Evolutionary conservation across 2,888 invertebrate genomes (phyloP), one percentile per base, ranked within the genome.

Genomic region (Acrobasis consociella): DNA sequence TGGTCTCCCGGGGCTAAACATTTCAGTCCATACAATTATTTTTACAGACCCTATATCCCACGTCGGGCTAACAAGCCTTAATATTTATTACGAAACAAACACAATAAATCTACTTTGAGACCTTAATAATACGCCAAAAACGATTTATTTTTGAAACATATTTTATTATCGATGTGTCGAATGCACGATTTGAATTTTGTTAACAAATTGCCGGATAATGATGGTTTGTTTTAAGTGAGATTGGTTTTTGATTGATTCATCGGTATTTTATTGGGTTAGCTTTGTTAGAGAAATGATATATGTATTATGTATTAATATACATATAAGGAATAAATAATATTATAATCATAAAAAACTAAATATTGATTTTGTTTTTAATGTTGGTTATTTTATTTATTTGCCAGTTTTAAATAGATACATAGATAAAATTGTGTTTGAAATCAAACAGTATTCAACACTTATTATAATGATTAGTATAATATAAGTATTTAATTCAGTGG

Each of bases 21-120:
- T 62, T 65, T 63, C 49, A 68, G 64, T 55, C 64, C 49, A 53
- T 64, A 52, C 64, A 64, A 68, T 68, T 66, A 58, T 53, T 58
- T 64, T 64, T 64, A 64, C 49, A 38, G 61, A 52, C 38, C 64
- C 58, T 22, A 64, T 53, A 55, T 49, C 58, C 49, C 58, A 37
- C 38, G 52, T 58, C 58, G 46, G 1, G 39, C 62, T 49, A 61
- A 64, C 60, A 58, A 58, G 52, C 42, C 42, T 16, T 52, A 39
- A 62, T 64, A 62, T 62, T 52, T 50, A 51, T 81, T 75, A 78
- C 75, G 71, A 75, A 78, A 79, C 82, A 82, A 82, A 83, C 64
- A 78, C 75, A 70, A 85, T 87, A 85, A 86, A 86, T 86, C 79
- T 68, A 70, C 63, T 75, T 75, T 78, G 82, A 80, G 81, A 76